Evolutionary conservation across 2,888 invertebrate genomes (phyloP).

Genomic region (Lamellibrachia columna): DNA sequence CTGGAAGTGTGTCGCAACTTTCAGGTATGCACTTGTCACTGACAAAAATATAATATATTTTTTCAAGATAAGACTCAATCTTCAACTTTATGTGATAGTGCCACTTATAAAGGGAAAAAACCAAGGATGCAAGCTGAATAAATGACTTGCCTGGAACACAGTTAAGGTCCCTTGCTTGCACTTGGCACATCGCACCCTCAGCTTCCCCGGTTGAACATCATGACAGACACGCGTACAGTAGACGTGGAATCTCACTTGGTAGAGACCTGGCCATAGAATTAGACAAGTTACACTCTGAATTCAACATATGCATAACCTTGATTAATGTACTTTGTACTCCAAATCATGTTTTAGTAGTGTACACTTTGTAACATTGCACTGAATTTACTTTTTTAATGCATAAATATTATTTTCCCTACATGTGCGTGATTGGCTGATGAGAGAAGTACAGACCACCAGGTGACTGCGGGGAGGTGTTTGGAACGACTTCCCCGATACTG

Average conservation of each 20-base stretch:
- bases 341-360: background rate
- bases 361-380: background rate
- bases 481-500: background rate
- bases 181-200: background rate
- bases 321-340: background rate
- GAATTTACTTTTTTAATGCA: background rate
- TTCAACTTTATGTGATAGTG: too few relatives aligned
- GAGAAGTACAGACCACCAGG: background rate
- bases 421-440: too few relatives aligned
- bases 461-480: background rate
- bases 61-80: too few relatives aligned
- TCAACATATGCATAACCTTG: background rate
- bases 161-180: background rate
- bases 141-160: background rate
- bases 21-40: too few relatives aligned
- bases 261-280: background rate
- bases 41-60: too few relatives aligned
- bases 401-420: background rate
- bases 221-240: background rate
- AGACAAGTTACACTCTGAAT: background rate
- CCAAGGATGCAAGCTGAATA: too few relatives aligned
- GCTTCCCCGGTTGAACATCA: background rate
- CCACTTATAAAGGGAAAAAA: too few relatives aligned
- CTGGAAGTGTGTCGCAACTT: too few relatives aligned
- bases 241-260: background rate